Percentiles rank a stretch among this genome's conserved stretches.
phyloP scores from a whole-genome alignment of 2,797 vertebrate species.

The Eleutherodactylus coqui region DNA sequence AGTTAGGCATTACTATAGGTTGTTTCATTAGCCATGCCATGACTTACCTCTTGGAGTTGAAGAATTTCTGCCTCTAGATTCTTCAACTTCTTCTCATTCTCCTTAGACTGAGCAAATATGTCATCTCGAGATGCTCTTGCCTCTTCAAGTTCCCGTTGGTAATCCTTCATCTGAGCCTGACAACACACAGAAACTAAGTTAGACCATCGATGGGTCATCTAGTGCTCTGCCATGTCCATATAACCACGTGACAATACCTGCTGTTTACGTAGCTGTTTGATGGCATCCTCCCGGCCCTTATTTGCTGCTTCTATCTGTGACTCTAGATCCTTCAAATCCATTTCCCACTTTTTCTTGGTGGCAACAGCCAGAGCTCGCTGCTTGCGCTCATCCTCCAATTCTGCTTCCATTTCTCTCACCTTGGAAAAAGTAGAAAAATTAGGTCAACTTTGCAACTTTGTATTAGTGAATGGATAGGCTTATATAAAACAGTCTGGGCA shows the following conservation, averaged over 20 bases:
- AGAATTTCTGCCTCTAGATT: constrained; percentile 95
- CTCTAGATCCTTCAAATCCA: constrained; percentile 94
- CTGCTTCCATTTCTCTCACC: constrained; percentile 96
- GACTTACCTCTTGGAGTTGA: constrained; percentile 90
- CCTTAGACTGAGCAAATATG: constrained; percentile 94
- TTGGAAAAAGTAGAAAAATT: constrained; percentile 66
- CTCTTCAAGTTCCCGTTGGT: constrained; percentile 95
- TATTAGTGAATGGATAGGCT: no score
- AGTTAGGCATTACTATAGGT: background rate
- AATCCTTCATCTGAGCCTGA: constrained; percentile 97
- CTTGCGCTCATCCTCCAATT: constrained; percentile 96
- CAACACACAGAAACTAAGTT: background rate
- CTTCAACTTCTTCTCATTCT: constrained; percentile 98
- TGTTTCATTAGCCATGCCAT: background rate
- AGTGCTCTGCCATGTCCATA: background rate
- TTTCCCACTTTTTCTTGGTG: constrained; percentile 96
- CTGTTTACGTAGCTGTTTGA: constrained; percentile 95
- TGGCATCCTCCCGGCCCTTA: constrained; percentile 95
- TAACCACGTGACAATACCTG: constrained; percentile 79
- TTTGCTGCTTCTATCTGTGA: constrained; percentile 93
- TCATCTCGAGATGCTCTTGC: constrained; percentile 94
- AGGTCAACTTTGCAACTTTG: no score
- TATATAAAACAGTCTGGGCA: background rate
- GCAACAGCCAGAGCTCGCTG: constrained; percentile 91
- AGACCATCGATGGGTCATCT: background rate